Base-by-base conservation (phyloP, 2,888 invertebrate species). In the Thymelicus lineola region DNA sequence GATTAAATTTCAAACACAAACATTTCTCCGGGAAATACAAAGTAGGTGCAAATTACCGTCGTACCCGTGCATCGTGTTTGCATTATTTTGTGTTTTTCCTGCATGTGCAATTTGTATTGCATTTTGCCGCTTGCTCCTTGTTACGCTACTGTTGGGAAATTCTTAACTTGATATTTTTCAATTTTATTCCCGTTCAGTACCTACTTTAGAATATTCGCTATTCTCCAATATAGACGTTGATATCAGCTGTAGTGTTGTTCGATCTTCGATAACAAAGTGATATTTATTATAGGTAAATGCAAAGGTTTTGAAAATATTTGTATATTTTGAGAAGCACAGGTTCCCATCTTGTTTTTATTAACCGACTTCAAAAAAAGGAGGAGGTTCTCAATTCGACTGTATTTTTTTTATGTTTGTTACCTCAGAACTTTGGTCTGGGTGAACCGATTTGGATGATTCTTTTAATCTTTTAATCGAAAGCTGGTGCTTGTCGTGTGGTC, bases 1-100 rank as follows among this genome's bases (percentile, higher is more conserved):
- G 61, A 68, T 68, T 68, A 68, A 68, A 68, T 55, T 55, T 68
- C 36, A 68, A 68, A 57, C 36, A 55, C 36, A 55, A 61, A 68
- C 62, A 68, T 62, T 68, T 68, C 55, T 36, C 60, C 35, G 67
- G 55, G 62, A 62, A 68, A 57, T 62, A 55, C 61, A 55, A 62
- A 68, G 50, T 62, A 46, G 50, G 38, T 60, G 42, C 45, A 68
- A 68, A 68, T 62, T 61, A 35, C 45, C 35, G 60, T 20, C 36
- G 14, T 1, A 28, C 28, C 28, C 45, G 36, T 20, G 59, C 53
- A 57, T 65, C 46, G 53, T 36, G 53, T 35, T 38, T 28, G 55
- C 61, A 36, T 68, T 61, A 61, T 36, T 68, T 62, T 68, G 61
- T 20, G 58, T 60, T 64, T 36, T 67, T 20, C 20, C 50, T 48